Conservation (phyloP, 2,888 invertebrate genomes). For the Asteroscopus sphinx region DNA sequence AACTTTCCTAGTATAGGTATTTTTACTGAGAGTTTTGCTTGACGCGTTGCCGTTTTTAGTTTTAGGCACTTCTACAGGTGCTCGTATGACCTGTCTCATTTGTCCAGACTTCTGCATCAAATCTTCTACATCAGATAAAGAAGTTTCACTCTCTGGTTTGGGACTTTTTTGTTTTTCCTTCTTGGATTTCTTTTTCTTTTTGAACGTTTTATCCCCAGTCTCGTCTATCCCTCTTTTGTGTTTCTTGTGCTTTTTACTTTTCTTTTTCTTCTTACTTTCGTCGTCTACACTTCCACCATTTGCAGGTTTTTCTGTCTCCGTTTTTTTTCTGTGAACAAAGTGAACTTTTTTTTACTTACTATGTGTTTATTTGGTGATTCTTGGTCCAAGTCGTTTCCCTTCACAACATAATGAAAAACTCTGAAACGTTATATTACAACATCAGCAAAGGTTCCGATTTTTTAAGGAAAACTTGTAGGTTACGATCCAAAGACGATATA, state of each 20-base stretch:
- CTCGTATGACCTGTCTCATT: conserved; percentile 47
- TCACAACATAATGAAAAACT: conserved; percentile 68
- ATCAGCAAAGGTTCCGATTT: conserved; percentile 26
- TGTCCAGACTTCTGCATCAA: conserved; percentile 79
- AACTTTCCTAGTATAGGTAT: conserved; percentile 49
- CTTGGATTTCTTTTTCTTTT: conserved; percentile 89
- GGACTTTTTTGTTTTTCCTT: conserved; percentile 89
- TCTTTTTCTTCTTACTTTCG: conserved; percentile 86
- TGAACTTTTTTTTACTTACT: conserved; percentile 70
- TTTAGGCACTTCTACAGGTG: conserved; percentile 49
- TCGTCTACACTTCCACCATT: conserved; percentile 70
- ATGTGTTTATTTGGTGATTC: conserved; percentile 36
- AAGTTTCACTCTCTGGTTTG: conserved; percentile 80
- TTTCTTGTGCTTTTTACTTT: conserved; percentile 91
- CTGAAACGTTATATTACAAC: conserved; percentile 68
- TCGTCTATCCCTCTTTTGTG: conserved; percentile 91
- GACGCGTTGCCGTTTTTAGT: conserved; percentile 73
- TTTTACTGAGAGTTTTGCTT: conserved; percentile 56
- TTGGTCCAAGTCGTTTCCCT: conserved; percentile 56
- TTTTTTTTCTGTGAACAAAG: conserved; percentile 56
- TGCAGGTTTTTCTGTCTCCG: conserved; percentile 61
- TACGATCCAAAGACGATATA: conserved; percentile 19
- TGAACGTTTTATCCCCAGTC: conserved; percentile 83
- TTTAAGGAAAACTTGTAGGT: conserved; percentile 14
- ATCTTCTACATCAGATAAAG: conserved; percentile 80